Evolutionary conservation across 2,888 invertebrate species (phyloP).

Genomic region (Sylvicola cinctus): DNA sequence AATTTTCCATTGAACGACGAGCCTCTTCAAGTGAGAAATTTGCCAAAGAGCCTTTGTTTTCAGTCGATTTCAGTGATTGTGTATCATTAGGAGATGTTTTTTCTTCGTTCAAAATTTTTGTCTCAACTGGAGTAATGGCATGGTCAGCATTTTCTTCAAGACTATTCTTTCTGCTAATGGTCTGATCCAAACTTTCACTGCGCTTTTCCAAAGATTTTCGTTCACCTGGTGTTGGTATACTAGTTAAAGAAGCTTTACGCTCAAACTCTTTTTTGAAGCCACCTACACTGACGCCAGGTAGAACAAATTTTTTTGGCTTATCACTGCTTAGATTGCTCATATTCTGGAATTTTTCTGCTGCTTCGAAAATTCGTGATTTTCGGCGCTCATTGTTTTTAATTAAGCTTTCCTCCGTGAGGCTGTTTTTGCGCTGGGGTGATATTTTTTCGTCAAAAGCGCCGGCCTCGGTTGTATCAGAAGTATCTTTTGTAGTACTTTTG

Average conservation of each 20-base stretch:
- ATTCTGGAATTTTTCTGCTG: conserved; percentile 47
- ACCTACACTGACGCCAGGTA: conserved; percentile 65
- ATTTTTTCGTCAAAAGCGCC: conserved; percentile 12
- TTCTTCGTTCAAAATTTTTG: no score
- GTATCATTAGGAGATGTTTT: no score
- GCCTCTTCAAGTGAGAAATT: conserved; percentile 34
- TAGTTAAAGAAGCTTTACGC: conserved; percentile 44
- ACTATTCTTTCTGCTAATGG: conserved; percentile 4
- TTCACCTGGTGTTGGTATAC: conserved; percentile 22
- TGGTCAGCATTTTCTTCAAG: conserved; percentile 3
- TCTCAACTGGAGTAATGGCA: not conserved
- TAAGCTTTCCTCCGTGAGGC: conserved; percentile 21
- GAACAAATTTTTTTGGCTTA: conserved; percentile 62
- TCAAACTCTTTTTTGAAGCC: conserved; percentile 76
- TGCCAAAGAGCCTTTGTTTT: conserved; percentile 23
- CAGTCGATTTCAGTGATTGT: no score
- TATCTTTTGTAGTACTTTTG: conserved; percentile 8
- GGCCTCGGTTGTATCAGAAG: conserved; percentile 8
- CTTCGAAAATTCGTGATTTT: conserved; percentile 45
- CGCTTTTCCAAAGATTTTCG: conserved; percentile 12
- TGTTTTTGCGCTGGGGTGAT: conserved; percentile 17
- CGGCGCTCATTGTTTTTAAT: conserved; percentile 31
- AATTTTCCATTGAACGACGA: conserved; percentile 35
- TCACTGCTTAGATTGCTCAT: conserved; percentile 21
- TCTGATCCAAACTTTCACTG: not conserved